Percentiles rank a stretch among this genome's conserved stretches.
phyloP scores from a whole-genome alignment of 2,888 invertebrate genomes.

The Lordiphosa andalusiaca region DNA sequence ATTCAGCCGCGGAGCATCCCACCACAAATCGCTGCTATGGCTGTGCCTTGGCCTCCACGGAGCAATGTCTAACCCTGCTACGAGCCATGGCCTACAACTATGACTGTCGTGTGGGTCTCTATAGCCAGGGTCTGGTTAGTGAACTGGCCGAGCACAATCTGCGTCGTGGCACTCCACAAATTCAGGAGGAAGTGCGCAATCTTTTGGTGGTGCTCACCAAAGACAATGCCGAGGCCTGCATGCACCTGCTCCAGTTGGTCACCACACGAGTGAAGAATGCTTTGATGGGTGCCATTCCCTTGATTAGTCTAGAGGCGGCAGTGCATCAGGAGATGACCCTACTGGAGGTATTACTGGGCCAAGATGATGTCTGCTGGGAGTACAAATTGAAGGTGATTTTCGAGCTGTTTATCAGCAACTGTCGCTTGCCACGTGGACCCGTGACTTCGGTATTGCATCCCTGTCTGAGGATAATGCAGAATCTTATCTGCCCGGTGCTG shows the following conservation, averaged over 20 bases:
- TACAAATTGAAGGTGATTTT: constrained; percentile 93
- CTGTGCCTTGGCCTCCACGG: constrained; percentile 93
- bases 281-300: constrained; percentile 87
- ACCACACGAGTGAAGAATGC: constrained; percentile 92
- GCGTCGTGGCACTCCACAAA: constrained; percentile 90
- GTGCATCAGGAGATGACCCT: constrained; percentile 95
- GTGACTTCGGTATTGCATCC: constrained; percentile 95
- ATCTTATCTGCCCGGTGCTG: constrained; percentile 86
- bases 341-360: constrained; percentile 92
- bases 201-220: constrained; percentile 93
- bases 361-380: constrained; percentile 98
- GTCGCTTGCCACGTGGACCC: constrained; percentile 87
- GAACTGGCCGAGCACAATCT: constrained; percentile 95
- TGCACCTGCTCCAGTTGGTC: constrained; percentile 83
- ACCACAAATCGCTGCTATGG: constrained; percentile 88
- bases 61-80: constrained; percentile 94
- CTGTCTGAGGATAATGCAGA: constrained; percentile 94
- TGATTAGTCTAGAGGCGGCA: constrained; percentile 86
- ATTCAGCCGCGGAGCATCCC: constrained; percentile 59
- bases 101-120: constrained; percentile 87
- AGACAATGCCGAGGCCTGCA: constrained; percentile 91
- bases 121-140: constrained; percentile 92
- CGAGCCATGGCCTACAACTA: constrained; percentile 92
- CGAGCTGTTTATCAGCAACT: constrained; percentile 90
- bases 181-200: constrained; percentile 93